Evolutionary conservation across 2,888 invertebrate genomes (phyloP).

Genomic region (Calameuta filiformis): DNA sequence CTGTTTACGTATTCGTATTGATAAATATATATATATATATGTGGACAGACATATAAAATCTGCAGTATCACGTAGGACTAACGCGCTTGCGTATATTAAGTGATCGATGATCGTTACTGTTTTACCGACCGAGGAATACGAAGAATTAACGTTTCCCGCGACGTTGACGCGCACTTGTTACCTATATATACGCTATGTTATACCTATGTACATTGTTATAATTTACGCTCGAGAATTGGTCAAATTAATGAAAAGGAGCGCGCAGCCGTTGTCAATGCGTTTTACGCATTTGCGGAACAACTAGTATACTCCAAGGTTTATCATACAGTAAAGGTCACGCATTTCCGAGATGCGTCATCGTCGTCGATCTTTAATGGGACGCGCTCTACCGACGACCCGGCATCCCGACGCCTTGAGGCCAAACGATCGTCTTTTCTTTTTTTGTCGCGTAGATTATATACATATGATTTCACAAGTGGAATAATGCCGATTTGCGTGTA

Average conservation of each 20-base stretch:
- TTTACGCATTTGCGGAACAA: background rate
- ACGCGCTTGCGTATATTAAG: background rate
- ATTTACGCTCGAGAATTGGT: background rate
- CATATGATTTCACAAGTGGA: background rate
- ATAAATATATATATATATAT: background rate
- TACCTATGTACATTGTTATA: background rate
- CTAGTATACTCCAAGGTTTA: background rate
- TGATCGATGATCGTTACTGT: background rate
- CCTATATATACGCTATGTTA: background rate
- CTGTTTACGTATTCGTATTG: background rate
- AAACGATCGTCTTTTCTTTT: background rate
- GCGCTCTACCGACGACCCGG: background rate
- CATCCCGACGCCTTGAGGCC: background rate
- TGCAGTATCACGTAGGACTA: background rate
- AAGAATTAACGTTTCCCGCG: background rate
- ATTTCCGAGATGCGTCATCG: background rate
- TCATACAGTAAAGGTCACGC: background rate
- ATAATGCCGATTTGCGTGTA: background rate
- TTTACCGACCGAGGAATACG: background rate
- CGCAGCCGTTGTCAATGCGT: background rate
- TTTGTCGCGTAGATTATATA: background rate
- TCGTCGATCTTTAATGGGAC: background rate
- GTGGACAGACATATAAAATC: background rate
- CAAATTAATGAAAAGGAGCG: background rate
- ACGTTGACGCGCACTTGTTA: background rate